phyloP scores from a whole-genome alignment of 2,113 vertebrate species.

The Ciconia stormi region DNA sequence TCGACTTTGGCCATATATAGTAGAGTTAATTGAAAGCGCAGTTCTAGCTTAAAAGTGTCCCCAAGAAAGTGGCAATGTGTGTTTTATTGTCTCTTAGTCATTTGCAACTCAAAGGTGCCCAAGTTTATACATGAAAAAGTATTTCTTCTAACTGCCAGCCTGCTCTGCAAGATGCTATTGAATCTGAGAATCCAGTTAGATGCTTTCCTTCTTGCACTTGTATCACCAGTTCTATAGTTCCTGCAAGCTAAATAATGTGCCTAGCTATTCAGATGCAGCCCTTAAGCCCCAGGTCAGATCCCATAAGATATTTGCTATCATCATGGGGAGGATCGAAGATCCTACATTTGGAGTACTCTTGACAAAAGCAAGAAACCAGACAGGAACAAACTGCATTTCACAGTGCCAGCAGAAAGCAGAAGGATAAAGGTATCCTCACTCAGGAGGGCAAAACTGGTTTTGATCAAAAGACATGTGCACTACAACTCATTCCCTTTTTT shows the following conservation, averaged over 20 bases:
- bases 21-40: constrained; percentile 54
- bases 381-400: background rate
- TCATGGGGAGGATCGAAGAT: background rate
- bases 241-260: background rate
- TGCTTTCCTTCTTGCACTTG: background rate
- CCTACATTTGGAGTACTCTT: background rate
- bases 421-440: background rate
- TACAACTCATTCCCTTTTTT: background rate
- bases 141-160: constrained; percentile 2
- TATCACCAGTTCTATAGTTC: background rate
- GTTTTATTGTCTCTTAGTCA: constrained; percentile 45
- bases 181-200: background rate
- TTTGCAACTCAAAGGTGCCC: constrained; percentile 34
- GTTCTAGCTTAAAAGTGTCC: constrained; percentile 22
- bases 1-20: constrained; percentile 34
- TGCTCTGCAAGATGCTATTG: background rate
- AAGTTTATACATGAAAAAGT: background rate
- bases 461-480: fast-evolving
- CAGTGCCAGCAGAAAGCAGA: background rate
- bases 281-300: background rate
- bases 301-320: background rate
- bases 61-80: constrained; percentile 4
- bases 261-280: background rate
- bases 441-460: background rate
- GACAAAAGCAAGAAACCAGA: background rate